These are phyloP conservation scores for Cataglyphis albicans DNA, from an alignment of 2,888 invertebrate genomes.

Conservation along the genomic window DNA sequence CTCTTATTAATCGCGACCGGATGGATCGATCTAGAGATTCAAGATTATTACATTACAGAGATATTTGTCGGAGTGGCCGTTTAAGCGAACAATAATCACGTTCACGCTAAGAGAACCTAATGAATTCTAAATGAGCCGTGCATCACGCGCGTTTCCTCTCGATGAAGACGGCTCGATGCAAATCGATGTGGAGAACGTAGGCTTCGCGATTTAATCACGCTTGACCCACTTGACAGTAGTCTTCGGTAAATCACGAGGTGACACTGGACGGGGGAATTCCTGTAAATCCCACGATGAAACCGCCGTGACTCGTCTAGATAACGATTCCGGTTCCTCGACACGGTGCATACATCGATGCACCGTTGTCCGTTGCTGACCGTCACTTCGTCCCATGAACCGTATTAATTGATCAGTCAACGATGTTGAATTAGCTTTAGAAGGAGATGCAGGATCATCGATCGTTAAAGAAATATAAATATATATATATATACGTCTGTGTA, in stretches of 20 bases:
- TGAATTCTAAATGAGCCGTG: constrained; percentile 44
- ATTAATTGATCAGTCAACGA: constrained; percentile 62
- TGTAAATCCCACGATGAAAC: constrained; percentile 74
- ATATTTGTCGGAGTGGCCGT: constrained; percentile 8
- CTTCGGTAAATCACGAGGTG: constrained; percentile 72
- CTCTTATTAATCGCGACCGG: constrained; percentile 43
- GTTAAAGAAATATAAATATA: neutral
- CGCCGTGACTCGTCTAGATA: constrained; percentile 73
- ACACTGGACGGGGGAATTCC: constrained; percentile 68
- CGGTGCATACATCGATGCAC: constrained; percentile 60
- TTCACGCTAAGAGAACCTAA: constrained; percentile 38
- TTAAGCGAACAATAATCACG: constrained; percentile 21
- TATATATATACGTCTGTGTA: neutral
- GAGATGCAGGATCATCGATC: constrained; percentile 8
- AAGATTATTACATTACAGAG: constrained; percentile 24
- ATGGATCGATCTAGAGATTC: neutral
- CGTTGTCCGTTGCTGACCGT: constrained; percentile 43
- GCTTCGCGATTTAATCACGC: constrained; percentile 70
- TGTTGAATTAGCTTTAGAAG: neutral
- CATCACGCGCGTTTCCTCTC: constrained; percentile 27
- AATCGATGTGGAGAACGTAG: constrained; percentile 58
- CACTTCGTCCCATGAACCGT: constrained; percentile 48
- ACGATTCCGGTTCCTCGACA: constrained; percentile 68
- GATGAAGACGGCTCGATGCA: constrained; percentile 53
- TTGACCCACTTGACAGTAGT: constrained; percentile 70